Evolutionary conservation across 2,797 vertebrate genomes (phyloP).

Genomic region (Vespertilio murinus): DNA sequence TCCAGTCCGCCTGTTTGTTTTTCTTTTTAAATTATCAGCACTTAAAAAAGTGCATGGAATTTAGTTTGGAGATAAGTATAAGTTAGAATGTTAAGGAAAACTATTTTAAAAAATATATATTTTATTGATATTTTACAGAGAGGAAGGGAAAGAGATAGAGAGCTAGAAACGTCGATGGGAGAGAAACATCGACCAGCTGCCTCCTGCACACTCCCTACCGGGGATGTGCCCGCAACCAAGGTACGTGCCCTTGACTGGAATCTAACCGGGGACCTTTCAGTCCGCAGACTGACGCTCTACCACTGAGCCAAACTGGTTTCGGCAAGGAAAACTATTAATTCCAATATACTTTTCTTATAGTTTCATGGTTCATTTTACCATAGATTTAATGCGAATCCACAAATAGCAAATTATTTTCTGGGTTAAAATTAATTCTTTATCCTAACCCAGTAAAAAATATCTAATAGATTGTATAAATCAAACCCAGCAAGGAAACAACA

Average conservation of each 20-base stretch:
- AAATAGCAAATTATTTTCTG: conserved; percentile 35
- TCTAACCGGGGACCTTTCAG: too few species aligned
- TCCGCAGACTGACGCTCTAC: too few species aligned
- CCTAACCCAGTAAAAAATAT: conserved; percentile 18
- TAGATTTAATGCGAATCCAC: conserved; percentile 34
- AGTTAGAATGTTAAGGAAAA: not conserved
- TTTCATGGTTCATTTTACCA: conserved; percentile 25
- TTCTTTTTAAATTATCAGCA: not conserved
- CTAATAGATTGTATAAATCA: conserved; percentile 53
- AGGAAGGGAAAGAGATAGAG: too few species aligned
- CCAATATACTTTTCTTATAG: not conserved
- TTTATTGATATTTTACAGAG: too few species aligned
- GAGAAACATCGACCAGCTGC: too few species aligned
- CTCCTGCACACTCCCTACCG: too few species aligned
- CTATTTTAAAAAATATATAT: too few species aligned
- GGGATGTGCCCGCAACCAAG: too few species aligned
- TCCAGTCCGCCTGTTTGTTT: not conserved
- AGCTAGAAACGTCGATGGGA: too few species aligned
- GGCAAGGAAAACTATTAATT: conserved; percentile 26
- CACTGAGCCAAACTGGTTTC: too few species aligned
- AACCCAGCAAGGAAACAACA: conserved; percentile 5
- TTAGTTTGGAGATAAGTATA: not conserved
- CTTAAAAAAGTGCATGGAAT: conserved; percentile 20
- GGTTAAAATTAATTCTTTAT: conserved; percentile 44
- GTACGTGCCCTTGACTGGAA: too few species aligned